These are phyloP conservation scores for Drosophila mayaguana DNA, from an alignment of 2,888 invertebrate species.

Conservation along the genomic window DNA sequence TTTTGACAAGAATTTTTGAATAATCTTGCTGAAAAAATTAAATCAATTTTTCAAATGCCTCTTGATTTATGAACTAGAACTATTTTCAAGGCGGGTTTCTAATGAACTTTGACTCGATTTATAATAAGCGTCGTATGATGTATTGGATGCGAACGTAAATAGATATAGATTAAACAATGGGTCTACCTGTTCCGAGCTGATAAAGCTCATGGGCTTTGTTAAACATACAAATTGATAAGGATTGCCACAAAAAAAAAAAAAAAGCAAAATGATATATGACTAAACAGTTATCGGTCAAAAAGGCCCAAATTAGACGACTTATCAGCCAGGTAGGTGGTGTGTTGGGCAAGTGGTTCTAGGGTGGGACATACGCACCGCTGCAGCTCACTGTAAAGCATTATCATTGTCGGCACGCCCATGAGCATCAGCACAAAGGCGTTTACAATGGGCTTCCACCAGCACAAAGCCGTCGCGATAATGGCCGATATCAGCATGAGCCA, in stretches of 20 bases:
- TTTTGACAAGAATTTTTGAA: neutral
- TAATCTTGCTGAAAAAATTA: neutral
- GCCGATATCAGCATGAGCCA: slow-evolving; percentile 87
- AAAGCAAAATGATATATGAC: slow-evolving; percentile 6
- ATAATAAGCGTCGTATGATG: slow-evolving; percentile 25
- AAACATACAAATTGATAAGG: slow-evolving; percentile 37
- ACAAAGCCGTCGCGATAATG: slow-evolving; percentile 88
- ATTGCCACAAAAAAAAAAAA: neutral
- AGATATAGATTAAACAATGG: slow-evolving; percentile 21
- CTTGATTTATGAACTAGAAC: neutral
- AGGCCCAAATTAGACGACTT: slow-evolving; percentile 11
- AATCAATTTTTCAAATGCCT: neutral
- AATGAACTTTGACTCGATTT: slow-evolving; percentile 38
- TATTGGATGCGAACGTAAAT: slow-evolving; percentile 18
- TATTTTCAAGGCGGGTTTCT: neutral
- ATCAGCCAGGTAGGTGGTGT: slow-evolving; percentile 22
- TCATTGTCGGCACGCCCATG: slow-evolving; percentile 89
- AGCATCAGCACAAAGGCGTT: slow-evolving; percentile 93
- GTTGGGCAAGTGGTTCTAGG: slow-evolving; percentile 14
- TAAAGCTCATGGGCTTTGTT: slow-evolving; percentile 20
- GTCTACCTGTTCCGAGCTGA: slow-evolving; percentile 28
- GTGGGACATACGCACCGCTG: slow-evolving; percentile 86
- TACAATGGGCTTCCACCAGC: slow-evolving; percentile 91
- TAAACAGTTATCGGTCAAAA: slow-evolving; percentile 37
- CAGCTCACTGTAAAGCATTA: slow-evolving; percentile 89